Evolutionary conservation across 1,140 invertebrate genomes (phyloP), one percentile per base, ranked within the genome.

Genomic region (Pentalonia nigronervosa): DNA sequence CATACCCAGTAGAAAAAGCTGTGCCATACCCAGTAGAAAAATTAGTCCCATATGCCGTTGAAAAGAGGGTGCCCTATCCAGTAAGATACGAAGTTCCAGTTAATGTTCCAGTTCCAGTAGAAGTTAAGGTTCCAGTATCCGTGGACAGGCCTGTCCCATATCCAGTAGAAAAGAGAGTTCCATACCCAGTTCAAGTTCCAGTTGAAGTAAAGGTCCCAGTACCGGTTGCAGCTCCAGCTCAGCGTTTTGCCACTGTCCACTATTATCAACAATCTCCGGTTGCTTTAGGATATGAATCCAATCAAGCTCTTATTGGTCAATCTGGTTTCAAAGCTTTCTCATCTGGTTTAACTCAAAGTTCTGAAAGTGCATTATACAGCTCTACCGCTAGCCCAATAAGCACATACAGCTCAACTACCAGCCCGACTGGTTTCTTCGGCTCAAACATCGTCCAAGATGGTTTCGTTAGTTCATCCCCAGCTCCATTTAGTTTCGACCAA

Each of bases 11-110:
- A 30, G 93, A 91, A n/a, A 94, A 88, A 2, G 76, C 91, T 7
- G 94, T 94, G 41, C 96, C 95, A 7, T 94, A 95, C 23, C 95
- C 95, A 93, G 96, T 96, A 11, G 96, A 96, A 93, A 96, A 96
- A 81, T 96, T 94, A 25, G 96, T 96, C 56, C 96, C 96, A 91
- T 96, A 96, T 95, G 96, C 96, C 89, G 96, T 97, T 7, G 96
- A 97, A 89, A 97, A 97, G 94, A 96, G 97, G 94, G 96, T 97
- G 96, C 97, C 81, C 34, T 94, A 94, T 41, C 90, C 97, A 94
- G 96, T 97, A 86, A 96, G 96, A 47, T 97, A 98, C 50, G 97
- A 97, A 95, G 97, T 97, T 95, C 97, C 97, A 56, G 96, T 97
- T 93, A 96, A 96, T 94, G 96, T 97, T 41, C 96, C 96, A 91